Conservation (phyloP, 2,888 invertebrate species). For the Lymantria dispar region DNA sequence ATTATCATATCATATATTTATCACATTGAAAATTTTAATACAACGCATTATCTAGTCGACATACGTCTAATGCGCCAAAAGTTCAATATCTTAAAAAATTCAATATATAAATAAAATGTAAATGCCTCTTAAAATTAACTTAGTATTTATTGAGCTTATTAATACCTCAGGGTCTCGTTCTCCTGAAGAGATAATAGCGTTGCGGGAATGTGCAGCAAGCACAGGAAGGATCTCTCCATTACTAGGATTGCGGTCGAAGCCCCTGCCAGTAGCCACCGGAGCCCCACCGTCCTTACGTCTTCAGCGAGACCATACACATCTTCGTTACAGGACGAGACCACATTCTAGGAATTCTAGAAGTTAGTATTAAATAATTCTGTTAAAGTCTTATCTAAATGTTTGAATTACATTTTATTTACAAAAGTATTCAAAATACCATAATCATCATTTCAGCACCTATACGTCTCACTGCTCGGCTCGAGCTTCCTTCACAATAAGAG, state of each 20-base stretch:
- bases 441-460: too few relatives aligned
- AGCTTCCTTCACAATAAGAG: too few relatives aligned
- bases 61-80: too few relatives aligned
- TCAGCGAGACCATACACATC: constrained; percentile 81
- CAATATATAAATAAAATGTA: too few relatives aligned
- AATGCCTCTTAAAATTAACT: not conserved
- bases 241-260: constrained; percentile 81
- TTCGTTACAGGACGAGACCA: constrained; percentile 76
- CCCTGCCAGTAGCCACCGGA: constrained; percentile 88
- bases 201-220: constrained; percentile 92
- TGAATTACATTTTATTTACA: not conserved
- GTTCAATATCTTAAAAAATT: too few relatives aligned
- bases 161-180: constrained; percentile 57
- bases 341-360: constrained; percentile 79
- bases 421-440: too few relatives aligned
- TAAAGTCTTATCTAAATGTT: not conserved
- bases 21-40: too few relatives aligned
- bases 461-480: too few relatives aligned
- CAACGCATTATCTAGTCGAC: too few relatives aligned
- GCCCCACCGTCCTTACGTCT: constrained; percentile 83
- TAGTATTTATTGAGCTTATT: not conserved
- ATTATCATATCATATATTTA: too few relatives aligned
- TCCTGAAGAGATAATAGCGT: constrained; percentile 91
- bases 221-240: constrained; percentile 84
- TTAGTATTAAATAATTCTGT: constrained; percentile 22